A percentile compares a stretch with the other conserved stretches of the same genome.
Conservation (phyloP, 2,113 vertebrate species). For the Stegostoma tigrinum region DNA sequence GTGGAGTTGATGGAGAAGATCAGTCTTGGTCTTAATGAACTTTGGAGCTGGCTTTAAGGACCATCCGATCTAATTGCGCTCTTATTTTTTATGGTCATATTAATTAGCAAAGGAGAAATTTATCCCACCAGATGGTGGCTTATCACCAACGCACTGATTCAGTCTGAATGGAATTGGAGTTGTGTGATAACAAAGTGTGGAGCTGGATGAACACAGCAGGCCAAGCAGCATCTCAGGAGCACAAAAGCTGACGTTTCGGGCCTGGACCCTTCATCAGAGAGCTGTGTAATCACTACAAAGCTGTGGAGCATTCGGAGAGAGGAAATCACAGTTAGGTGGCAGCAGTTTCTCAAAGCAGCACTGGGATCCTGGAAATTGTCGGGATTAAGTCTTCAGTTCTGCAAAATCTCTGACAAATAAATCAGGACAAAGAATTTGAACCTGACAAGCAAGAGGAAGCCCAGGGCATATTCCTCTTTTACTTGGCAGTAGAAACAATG, state of each 20-base stretch:
- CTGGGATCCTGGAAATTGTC: not conserved
- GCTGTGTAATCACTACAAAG: not conserved
- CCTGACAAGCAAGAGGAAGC: not conserved
- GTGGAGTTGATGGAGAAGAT: too few relatives aligned
- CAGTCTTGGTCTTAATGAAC: too few relatives aligned
- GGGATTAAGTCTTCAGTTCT: conserved; percentile 5
- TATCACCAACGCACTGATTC: not conserved
- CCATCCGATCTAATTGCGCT: too few relatives aligned
- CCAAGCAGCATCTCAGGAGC: too few relatives aligned
- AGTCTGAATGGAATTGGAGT: not conserved
- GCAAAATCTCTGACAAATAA: not conserved
- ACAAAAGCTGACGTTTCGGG: too few relatives aligned
- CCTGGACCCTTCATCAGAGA: too few relatives aligned
- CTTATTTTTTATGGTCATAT: too few relatives aligned
- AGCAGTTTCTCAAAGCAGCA: not conserved
- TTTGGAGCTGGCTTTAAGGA: too few relatives aligned
- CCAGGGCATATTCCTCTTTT: not conserved
- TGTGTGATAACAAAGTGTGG: too few relatives aligned
- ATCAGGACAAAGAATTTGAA: conserved; percentile 16
- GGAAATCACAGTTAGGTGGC: not conserved
- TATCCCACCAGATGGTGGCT: not conserved
- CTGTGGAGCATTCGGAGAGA: too few relatives aligned
- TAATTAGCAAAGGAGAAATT: too few relatives aligned
- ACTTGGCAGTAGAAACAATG: not conserved
- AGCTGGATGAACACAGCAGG: too few relatives aligned